These are phyloP conservation scores for Rutpela maculata DNA, from an alignment of 2,888 invertebrate genomes.

Conservation along the genomic window DNA sequence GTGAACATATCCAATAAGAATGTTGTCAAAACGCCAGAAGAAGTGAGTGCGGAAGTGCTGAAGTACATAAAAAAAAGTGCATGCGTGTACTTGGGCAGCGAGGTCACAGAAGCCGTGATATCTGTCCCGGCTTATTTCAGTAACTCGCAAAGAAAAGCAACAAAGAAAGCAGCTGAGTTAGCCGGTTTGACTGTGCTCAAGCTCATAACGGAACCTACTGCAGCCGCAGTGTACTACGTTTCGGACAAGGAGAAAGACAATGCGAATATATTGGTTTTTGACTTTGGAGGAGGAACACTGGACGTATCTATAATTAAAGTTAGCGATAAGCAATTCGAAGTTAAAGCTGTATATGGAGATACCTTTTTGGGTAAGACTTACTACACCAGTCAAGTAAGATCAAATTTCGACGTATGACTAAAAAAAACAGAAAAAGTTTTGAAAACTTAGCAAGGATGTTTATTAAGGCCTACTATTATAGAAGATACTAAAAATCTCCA, in stretches of 20 bases:
- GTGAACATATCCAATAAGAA: not conserved
- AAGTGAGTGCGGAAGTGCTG: conserved; percentile 51
- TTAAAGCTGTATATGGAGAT: conserved; percentile 51
- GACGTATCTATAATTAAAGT: conserved; percentile 59
- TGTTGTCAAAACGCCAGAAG: conserved; percentile 44
- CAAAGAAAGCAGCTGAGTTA: conserved; percentile 49
- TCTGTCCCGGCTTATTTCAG: conserved; percentile 54
- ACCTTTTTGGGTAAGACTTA: conserved; percentile 47
- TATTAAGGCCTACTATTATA: too few species aligned
- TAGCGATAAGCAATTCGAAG: conserved; percentile 46
- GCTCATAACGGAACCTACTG: conserved; percentile 11
- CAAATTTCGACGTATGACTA: too few species aligned
- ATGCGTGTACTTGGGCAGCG: conserved; percentile 36
- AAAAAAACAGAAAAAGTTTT: too few species aligned
- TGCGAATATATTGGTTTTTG: conserved; percentile 51
- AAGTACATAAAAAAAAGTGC: conserved; percentile 48
- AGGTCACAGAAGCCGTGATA: conserved; percentile 53
- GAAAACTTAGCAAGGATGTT: too few species aligned
- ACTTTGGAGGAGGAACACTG: conserved; percentile 61
- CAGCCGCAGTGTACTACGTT: conserved; percentile 12
- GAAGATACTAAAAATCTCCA: too few species aligned
- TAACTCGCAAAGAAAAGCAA: conserved; percentile 53
- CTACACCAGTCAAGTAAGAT: too few species aligned
- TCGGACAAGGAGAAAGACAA: conserved; percentile 7
- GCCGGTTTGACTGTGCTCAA: conserved; percentile 53